Base-by-base conservation (phyloP, 2,113 vertebrate genomes). In the Myocastor coypus region DNA sequence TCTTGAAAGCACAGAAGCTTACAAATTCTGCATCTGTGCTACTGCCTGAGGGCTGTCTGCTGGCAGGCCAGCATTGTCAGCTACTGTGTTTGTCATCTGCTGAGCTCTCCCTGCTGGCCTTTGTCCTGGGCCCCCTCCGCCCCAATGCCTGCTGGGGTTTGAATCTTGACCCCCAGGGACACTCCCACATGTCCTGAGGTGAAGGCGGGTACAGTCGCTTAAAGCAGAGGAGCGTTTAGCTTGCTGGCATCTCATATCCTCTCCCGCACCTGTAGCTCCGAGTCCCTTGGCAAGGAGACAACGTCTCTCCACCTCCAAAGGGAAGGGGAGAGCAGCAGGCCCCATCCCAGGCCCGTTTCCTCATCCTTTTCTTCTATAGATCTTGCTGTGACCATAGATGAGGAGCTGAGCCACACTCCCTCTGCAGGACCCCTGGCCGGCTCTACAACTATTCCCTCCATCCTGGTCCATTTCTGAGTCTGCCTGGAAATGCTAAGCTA, bases 41-140 rank as follows among this genome's bases (percentile, higher is more conserved):
- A 0, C 10, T 0, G 24, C 22, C 75, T 42, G 14, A 11, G 63
- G 69, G 64, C n/a, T 19, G 4, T 22, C n/a, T n/a, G 2, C 17
- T 24, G 26, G 26, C 7, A 34, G 24, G 52, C 7, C 71, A 5
- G 63, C 13, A 28, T 19, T 12, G 19, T 42, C 28, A 46, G 3
- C 34, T 20, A 1, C 7, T 37, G 10, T 34, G 28, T 40, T 52
- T 42, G 69, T 50, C 46, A 69, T 69, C 68, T 69, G 17, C 24
- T 34, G 61, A 83, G 37, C 26, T 50, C 73, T 42, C 37, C 6
- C n/a, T 5, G 9, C 37, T 24, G 46, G 40, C 22, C 69, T 81
- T 34, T 66, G 57, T 28, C 9, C 40, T 40, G 0, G 1, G n/a
- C 57, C 42, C 42, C 78, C 57, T 28, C n/a, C 12, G 26, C n/a